A percentile compares a stretch with the other conserved stretches of the same genome.
Evolutionary conservation across 2,113 vertebrate species (phyloP).

Genomic region (Pachypanchax playfairii): DNA sequence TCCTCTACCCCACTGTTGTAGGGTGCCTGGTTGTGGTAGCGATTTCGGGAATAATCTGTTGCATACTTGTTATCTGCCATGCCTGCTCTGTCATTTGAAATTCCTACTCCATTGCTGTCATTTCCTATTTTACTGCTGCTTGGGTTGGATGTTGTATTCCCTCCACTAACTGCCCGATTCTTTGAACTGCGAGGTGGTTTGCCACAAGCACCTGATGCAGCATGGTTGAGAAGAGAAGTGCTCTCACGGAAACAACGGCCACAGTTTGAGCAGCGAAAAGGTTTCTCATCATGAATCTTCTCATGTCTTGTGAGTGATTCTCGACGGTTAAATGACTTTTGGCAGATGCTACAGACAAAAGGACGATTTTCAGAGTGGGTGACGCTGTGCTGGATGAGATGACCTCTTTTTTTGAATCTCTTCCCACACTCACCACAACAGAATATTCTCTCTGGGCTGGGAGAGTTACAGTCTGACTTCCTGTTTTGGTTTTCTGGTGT

Average conservation of each 20-base stretch:
- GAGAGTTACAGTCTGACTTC: conserved; percentile 73
- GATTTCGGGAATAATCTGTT: conserved; percentile 75
- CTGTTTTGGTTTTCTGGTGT: conserved; percentile 67
- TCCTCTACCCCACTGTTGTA: conserved; percentile 71
- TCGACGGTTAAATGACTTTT: conserved; percentile 90
- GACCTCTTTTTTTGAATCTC: conserved; percentile 90
- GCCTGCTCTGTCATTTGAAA: conserved; percentile 37
- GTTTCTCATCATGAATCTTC: conserved; percentile 89
- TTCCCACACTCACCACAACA: conserved; percentile 90
- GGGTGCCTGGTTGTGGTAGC: conserved; percentile 71
- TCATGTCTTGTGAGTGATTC: conserved; percentile 91
- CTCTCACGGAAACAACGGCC: conserved; percentile 90
- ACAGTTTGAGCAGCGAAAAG: conserved; percentile 88
- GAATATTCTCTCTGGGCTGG: conserved; percentile 81
- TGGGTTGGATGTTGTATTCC: conserved; percentile 6
- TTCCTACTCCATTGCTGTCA: conserved; percentile 25
- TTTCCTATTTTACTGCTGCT: conserved; percentile 68
- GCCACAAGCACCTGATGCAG: conserved; percentile 84
- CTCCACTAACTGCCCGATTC: conserved; percentile 7
- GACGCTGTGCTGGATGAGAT: conserved; percentile 92
- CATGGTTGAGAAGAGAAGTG: conserved; percentile 90
- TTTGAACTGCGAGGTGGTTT: conserved; percentile 75
- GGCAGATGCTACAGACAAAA: conserved; percentile 86
- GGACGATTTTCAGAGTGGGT: conserved; percentile 91
- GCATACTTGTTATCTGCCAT: conserved; percentile 73